phyloP scores from a whole-genome alignment of 2,113 vertebrate species.

The Oplegnathus fasciatus region DNA sequence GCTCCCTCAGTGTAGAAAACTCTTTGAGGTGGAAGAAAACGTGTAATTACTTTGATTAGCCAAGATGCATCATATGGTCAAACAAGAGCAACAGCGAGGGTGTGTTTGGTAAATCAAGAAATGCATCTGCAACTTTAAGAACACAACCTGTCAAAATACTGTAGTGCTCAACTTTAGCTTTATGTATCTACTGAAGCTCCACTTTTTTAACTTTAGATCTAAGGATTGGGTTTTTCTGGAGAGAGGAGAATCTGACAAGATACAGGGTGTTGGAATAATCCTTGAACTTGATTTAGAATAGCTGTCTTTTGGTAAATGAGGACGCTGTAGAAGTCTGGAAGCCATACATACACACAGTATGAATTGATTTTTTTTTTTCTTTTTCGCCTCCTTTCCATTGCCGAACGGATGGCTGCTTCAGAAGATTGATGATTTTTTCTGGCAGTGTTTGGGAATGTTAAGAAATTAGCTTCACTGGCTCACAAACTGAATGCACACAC shows the following conservation, averaged over 20 bases:
- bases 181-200: conserved; percentile 1
- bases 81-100: conserved; percentile 37
- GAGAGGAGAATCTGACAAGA: conserved; percentile 15
- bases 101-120: conserved; percentile 28
- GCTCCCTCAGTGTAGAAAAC: conserved; percentile 37
- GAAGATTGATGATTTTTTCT: conserved; percentile 62
- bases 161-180: conserved; percentile 1
- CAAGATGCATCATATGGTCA: conserved; percentile 49
- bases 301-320: conserved; percentile 53
- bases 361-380: conserved; percentile 46
- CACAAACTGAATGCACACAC: conserved; percentile 30
- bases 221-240: conserved; percentile 1
- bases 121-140: conserved; percentile 1
- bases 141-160: conserved; percentile 36
- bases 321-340: conserved; percentile 27
- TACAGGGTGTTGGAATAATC: conserved; percentile 36
- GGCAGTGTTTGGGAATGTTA: conserved; percentile 51
- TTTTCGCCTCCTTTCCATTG: conserved; percentile 11
- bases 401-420: conserved; percentile 31
- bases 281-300: conserved; percentile 42
- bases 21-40: conserved; percentile 68
- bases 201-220: conserved; percentile 11
- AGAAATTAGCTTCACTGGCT: conserved; percentile 61
- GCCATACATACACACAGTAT: conserved; percentile 23
- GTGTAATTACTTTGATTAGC: conserved; percentile 68